Evolutionary conservation across 2,888 invertebrate genomes (phyloP).

Genomic region (Perizoma affinitatum): DNA sequence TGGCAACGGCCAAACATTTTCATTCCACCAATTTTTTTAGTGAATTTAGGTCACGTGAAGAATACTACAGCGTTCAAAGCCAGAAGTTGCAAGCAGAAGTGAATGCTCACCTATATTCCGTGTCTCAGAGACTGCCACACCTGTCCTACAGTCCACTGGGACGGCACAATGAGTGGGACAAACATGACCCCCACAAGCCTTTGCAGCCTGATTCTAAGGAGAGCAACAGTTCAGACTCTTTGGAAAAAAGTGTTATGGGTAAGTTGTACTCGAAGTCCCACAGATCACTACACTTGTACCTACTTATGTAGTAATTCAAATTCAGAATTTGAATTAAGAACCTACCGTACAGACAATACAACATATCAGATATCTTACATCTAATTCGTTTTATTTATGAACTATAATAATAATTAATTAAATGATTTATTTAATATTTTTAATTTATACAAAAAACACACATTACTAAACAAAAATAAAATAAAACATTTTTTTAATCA

Average conservation of each 20-base stretch:
- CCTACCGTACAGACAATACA: too few relatives aligned
- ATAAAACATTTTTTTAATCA: too few relatives aligned
- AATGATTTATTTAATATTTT: too few relatives aligned
- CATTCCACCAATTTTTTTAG: constrained; percentile 48
- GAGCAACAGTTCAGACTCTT: constrained; percentile 78
- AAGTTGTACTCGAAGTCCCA: constrained; percentile 5
- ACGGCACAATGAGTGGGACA: constrained; percentile 79
- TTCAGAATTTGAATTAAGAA: too few relatives aligned
- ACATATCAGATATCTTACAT: too few relatives aligned
- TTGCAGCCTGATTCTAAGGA: constrained; percentile 79
- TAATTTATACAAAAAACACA: too few relatives aligned
- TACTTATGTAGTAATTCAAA: too few relatives aligned
- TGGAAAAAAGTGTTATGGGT: constrained; percentile 83
- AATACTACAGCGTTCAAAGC: constrained; percentile 79
- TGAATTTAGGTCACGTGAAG: constrained; percentile 78
- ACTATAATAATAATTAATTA: too few relatives aligned
- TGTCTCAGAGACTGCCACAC: constrained; percentile 84
- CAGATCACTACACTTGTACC: too few relatives aligned
- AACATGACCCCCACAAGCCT: constrained; percentile 76
- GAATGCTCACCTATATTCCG: constrained; percentile 83
- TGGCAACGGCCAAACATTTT: too few relatives aligned
- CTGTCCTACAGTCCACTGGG: constrained; percentile 78
- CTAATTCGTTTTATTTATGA: too few relatives aligned
- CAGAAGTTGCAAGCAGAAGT: constrained; percentile 80
- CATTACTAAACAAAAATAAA: too few relatives aligned